Conservation (phyloP, 2,888 invertebrate genomes). For the Limulus polyphemus region DNA sequence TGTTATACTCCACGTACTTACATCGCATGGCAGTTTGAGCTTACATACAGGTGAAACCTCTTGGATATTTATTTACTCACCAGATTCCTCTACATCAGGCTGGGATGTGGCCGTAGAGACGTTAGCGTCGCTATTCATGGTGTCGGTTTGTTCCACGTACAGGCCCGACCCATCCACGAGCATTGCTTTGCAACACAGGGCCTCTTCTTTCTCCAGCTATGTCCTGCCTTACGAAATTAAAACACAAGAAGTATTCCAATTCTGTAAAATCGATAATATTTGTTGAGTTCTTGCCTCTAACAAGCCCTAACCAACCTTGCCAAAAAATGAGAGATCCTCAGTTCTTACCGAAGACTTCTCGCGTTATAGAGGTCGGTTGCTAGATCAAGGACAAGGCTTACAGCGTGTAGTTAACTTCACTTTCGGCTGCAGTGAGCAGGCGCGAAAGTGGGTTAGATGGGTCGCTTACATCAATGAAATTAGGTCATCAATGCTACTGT, state of each 20-base stretch:
- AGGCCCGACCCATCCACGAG: constrained; percentile 11
- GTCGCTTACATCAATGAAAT: constrained; percentile 14
- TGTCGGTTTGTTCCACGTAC: constrained; percentile 1
- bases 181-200: constrained; percentile 8
- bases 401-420: constrained; percentile 12
- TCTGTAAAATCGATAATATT: neutral
- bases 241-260: too few relatives aligned
- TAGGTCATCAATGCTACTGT: constrained; percentile 13
- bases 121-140: constrained; percentile 14
- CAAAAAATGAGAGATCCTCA: constrained; percentile 3
- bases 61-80: too few relatives aligned
- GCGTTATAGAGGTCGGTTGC: neutral
- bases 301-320: neutral
- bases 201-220: too few relatives aligned
- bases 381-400: constrained; percentile 17
- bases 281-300: neutral
- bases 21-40: too few relatives aligned
- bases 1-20: too few relatives aligned
- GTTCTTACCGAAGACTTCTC: constrained; percentile 1
- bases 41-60: too few relatives aligned
- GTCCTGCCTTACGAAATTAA: too few relatives aligned
- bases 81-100: constrained; percentile 4
- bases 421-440: constrained; percentile 14
- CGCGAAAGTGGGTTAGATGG: constrained; percentile 20
- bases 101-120: constrained; percentile 9